Conservation (phyloP, 1,140 invertebrate genomes). For the Ridgeia piscesae region DNA sequence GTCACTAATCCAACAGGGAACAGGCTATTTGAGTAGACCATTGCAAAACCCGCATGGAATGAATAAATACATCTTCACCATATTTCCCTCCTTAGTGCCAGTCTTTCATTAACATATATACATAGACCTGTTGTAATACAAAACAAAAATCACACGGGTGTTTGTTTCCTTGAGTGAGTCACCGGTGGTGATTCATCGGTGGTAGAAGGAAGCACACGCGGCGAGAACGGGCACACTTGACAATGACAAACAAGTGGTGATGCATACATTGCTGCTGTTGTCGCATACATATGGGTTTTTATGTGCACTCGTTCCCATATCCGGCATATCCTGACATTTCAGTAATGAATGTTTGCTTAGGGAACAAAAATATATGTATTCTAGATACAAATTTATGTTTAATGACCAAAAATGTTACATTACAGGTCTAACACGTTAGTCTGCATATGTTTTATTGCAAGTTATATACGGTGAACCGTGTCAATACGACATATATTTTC, state of each 20-base stretch:
- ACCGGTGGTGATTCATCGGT: background rate
- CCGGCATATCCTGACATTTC: background rate
- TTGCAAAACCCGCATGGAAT: too few species aligned
- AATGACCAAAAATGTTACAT: background rate
- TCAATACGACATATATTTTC: background rate
- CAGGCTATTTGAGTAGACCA: background rate
- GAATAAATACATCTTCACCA: too few species aligned
- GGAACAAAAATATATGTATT: too few species aligned
- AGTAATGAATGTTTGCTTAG: too few species aligned
- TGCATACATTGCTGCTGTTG: background rate
- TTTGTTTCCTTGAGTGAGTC: background rate
- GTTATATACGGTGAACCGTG: background rate
- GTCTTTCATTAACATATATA: background rate
- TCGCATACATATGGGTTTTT: background rate
- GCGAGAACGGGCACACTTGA: background rate
- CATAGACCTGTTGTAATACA: background rate
- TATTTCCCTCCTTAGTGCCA: too few species aligned
- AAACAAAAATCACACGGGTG: background rate
- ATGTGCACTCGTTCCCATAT: background rate
- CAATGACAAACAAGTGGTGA: background rate
- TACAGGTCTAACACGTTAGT: background rate
- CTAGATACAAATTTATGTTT: too few species aligned
- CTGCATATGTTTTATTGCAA: background rate
- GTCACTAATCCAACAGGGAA: background rate
- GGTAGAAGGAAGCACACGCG: background rate